Evolutionary conservation across 2,888 invertebrate species (phyloP), one percentile per base, ranked within the genome.

Genomic region (Macaria liturata): DNA sequence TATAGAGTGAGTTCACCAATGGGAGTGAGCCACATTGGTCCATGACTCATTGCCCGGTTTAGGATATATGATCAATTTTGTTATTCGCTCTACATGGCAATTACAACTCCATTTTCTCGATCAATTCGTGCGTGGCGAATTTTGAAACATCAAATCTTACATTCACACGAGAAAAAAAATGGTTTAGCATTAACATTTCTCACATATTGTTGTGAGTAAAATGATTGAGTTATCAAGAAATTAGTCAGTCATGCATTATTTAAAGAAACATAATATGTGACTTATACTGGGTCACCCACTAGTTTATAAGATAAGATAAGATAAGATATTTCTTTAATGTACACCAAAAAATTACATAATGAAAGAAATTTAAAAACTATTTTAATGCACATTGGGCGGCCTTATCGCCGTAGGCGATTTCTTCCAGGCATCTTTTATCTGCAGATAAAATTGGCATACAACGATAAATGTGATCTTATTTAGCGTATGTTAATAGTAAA

Each of bases 1-100:
- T 40, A 42, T 32, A n/a, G 9, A 34, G 9, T 46, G 8, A 43
- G 31, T 53, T 46, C 46, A 57, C 71, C 74, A 69, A 72, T 76
- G 43, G 59, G 56, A 59, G 56, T 45, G 56, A 57, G 57, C 61
- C 71, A 70, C 68, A 67, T 61, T 44, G 20, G 50, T 43, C 42
- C 39, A 32, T 66, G 63, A 69, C 51, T 66, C 65, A 66, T 47
- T 57, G 53, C 57, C 61, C 53, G 53, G 58, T 62, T 61, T 65
- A 61, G 46, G 56, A 58, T 48, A 46, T 46, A 31, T 20, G 56
- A 57, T 57, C 56, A 57, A 61, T 62, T 53, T 49, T 46, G 37
- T 39, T 32, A 54, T 59, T 57, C 46, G 43, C 30, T 46, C 8
- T 42, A 64, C 64, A 57, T 60, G 58, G 20, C 58, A 50, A 54